A percentile compares a stretch with the other conserved stretches of the same genome.
phyloP scores from a whole-genome alignment of 2,113 vertebrate species.

The Sylvia atricapilla region DNA sequence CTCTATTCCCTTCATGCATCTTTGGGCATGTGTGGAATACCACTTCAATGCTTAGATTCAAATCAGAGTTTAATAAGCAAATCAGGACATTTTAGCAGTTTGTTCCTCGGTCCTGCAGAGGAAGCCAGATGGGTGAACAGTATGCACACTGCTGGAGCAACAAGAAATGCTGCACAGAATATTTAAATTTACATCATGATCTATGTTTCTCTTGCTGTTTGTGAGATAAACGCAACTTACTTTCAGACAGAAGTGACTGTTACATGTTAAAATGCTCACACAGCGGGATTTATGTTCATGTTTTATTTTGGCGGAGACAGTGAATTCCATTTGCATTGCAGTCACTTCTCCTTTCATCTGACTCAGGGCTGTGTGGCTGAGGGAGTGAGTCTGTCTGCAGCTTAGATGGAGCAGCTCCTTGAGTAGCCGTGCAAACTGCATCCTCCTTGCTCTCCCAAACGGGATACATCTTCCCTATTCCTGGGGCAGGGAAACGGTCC shows the following conservation, averaged over 20 bases:
- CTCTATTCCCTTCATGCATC: neutral
- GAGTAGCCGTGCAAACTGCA: neutral
- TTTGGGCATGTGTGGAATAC: neutral
- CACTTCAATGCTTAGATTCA: neutral
- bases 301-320: neutral
- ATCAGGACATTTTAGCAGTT: neutral
- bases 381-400: neutral
- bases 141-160: neutral
- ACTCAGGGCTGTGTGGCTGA: neutral
- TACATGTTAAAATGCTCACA: neutral
- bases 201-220: neutral
- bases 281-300: neutral
- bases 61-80: neutral
- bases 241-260: neutral
- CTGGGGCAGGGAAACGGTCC: neutral
- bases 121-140: neutral
- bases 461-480: fast-evolving
- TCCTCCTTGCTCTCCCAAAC: neutral
- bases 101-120: neutral
- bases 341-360: neutral
- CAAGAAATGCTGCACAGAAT: neutral
- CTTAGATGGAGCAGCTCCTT: neutral
- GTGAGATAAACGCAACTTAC: neutral
- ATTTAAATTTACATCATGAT: neutral
- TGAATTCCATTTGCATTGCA: slow-evolving; percentile 7